phyloP scores from a whole-genome alignment of 2,888 invertebrate genomes.

The Diabrotica balteata region DNA sequence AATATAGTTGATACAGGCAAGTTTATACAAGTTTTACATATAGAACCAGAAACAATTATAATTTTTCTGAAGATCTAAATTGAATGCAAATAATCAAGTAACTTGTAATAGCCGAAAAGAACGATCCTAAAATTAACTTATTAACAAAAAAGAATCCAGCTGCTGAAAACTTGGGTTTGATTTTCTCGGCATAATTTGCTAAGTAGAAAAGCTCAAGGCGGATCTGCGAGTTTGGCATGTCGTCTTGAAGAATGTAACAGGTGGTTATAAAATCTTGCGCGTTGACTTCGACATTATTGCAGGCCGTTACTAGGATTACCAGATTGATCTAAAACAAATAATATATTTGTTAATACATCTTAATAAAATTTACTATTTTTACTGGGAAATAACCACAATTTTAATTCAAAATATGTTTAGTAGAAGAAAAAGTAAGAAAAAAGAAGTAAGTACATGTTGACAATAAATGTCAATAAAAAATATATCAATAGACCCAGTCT shows the following conservation, averaged over 20 bases:
- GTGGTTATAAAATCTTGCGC: neutral
- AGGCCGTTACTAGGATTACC: neutral
- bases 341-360: neutral
- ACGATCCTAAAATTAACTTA: slow-evolving; percentile 4
- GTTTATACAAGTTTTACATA: no score
- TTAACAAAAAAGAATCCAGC: slow-evolving; percentile 7
- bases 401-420: no score
- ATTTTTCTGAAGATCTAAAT: neutral
- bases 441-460: no score
- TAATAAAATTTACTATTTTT: no score
- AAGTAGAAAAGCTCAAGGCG: neutral
- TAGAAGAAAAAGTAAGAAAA: no score
- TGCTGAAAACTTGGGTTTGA: slow-evolving; percentile 5
- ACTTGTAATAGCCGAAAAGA: slow-evolving; percentile 5
- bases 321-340: slow-evolving; percentile 12
- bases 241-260: slow-evolving; percentile 5
- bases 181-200: neutral
- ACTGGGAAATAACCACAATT: no score
- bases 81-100: slow-evolving; percentile 11
- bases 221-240: neutral
- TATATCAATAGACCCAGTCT: no score
- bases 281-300: slow-evolving; percentile 3
- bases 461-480: no score
- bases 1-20: no score
- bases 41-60: no score